A percentile compares a stretch with the other conserved stretches of the same genome.
These are phyloP conservation scores for Hypothenemus hampei DNA, from an alignment of 1,140 invertebrate genomes.

Conservation along the genomic window DNA sequence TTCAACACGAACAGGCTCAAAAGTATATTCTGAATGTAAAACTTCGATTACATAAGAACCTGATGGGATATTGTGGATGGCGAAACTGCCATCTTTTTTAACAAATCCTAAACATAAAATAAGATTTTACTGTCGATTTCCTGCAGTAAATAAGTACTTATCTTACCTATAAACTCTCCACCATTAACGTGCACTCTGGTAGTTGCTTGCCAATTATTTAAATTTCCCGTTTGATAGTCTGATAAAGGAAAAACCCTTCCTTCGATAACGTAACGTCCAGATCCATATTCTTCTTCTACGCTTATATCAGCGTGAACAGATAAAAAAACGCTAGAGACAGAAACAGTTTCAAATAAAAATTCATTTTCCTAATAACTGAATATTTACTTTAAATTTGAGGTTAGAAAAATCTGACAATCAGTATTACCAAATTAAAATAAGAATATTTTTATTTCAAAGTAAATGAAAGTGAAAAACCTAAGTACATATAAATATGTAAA, in stretches of 20 bases:
- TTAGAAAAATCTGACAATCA: too few species aligned
- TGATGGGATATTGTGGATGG: conserved; percentile 81
- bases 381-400: too few species aligned
- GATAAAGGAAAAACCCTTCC: conserved; percentile 76
- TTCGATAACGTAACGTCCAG: conserved; percentile 66
- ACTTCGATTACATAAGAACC: conserved; percentile 96
- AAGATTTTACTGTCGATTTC: too few species aligned
- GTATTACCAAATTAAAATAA: too few species aligned
- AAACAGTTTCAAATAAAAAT: too few species aligned
- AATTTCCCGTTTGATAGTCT: conserved; percentile 43
- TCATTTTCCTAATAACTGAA: too few species aligned
- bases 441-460: too few species aligned
- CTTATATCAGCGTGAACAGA: conserved; percentile 21
- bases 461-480: too few species aligned
- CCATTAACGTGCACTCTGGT: conserved; percentile 82
- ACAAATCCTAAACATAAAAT: conserved; percentile 57
- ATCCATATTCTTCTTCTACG: conserved; percentile 54
- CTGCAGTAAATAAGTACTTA: too few species aligned
- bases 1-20: conserved; percentile 89
- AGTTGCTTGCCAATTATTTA: conserved; percentile 66
- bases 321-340: too few species aligned
- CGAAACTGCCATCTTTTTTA: conserved; percentile 89
- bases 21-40: conserved; percentile 83
- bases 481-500: too few species aligned
- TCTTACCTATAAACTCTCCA: conserved; percentile 67